phyloP scores from a whole-genome alignment of 1,140 invertebrate species.

The Bombus sibiricus region DNA sequence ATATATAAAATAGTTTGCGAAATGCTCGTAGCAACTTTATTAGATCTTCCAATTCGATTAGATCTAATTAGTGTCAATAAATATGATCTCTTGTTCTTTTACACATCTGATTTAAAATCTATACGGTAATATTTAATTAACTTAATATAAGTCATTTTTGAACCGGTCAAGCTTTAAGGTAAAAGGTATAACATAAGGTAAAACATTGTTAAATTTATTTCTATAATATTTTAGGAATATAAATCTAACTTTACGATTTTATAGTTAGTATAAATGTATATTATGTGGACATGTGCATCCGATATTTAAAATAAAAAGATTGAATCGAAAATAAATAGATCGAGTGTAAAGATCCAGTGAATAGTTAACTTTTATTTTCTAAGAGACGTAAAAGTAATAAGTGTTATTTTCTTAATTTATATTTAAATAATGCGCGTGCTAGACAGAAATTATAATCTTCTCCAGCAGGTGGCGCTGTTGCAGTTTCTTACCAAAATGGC shows the following conservation, averaged over 20 bases:
- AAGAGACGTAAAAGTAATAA: neutral
- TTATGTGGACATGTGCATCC: neutral
- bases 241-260: constrained; percentile 6
- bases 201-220: neutral
- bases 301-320: neutral
- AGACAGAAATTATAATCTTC: neutral
- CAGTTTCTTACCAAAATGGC: neutral
- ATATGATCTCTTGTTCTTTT: neutral
- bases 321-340: constrained; percentile 27
- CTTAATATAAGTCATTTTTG: neutral
- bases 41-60: neutral
- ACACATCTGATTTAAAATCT: neutral
- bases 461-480: neutral
- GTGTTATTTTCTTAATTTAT: neutral
- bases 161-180: constrained; percentile 11
- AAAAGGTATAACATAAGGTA: neutral
- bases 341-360: neutral
- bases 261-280: constrained; percentile 2
- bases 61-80: neutral
- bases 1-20: neutral
- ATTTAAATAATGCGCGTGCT: neutral
- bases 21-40: neutral
- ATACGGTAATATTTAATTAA: neutral
- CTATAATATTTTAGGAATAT: constrained; percentile 17
- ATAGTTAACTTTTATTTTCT: constrained; percentile 6